Conservation (phyloP, 2,888 invertebrate species). For the Meliscaeva auricollis region DNA sequence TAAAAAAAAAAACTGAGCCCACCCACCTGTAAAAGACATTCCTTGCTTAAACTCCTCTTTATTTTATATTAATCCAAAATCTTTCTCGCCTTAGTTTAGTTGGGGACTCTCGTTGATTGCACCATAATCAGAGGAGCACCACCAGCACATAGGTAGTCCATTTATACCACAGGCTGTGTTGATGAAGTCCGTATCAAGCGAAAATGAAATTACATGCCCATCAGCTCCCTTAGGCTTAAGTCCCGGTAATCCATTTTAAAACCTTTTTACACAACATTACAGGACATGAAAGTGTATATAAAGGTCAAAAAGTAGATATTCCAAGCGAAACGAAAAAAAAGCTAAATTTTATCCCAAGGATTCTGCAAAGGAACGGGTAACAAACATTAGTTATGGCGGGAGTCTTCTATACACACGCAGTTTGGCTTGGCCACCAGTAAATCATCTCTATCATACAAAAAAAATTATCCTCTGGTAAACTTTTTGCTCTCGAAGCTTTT, state of each 20-base stretch:
- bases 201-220: conserved; percentile 61
- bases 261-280: conserved; percentile 58
- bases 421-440: conserved; percentile 4
- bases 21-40: conserved; percentile 43
- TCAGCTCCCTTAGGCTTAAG: conserved; percentile 46
- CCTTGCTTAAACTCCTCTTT: conserved; percentile 9
- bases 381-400: conserved; percentile 21
- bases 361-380: not conserved
- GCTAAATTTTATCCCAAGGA: conserved; percentile 15
- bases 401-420: not conserved
- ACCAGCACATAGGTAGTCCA: not conserved
- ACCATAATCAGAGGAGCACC: not conserved
- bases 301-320: conserved; percentile 32
- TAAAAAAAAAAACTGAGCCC: not conserved
- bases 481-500: conserved; percentile 1
- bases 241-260: conserved; percentile 67
- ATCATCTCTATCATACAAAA: not conserved
- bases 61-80: conserved; percentile 50
- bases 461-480: not conserved
- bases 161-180: conserved; percentile 58
- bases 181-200: conserved; percentile 56
- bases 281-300: conserved; percentile 27
- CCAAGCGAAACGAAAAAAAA: not conserved
- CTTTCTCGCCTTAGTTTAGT: conserved; percentile 28
- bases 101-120: conserved; percentile 5